These are phyloP conservation scores for Noctilio leporinus DNA, from an alignment of 2,113 vertebrate genomes.

Conservation along the genomic window DNA sequence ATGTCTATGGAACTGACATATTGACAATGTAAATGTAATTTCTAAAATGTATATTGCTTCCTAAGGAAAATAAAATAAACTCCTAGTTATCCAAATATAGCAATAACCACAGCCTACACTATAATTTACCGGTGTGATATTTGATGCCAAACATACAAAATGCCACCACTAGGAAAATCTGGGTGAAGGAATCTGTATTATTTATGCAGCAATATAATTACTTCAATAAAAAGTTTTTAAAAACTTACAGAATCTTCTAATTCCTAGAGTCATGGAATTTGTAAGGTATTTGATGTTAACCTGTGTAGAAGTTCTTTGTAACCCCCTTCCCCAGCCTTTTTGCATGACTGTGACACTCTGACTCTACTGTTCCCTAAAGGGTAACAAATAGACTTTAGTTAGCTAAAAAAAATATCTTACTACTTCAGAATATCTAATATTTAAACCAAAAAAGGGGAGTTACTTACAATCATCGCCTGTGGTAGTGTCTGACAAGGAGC, in stretches of 20 bases:
- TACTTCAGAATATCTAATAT: background rate
- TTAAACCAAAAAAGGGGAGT: background rate
- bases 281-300: background rate
- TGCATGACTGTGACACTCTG: background rate
- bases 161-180: background rate
- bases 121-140: background rate
- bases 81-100: background rate
- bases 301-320: background rate
- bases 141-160: background rate
- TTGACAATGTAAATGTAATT: background rate
- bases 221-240: background rate
- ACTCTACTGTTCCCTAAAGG: background rate
- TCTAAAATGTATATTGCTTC: background rate
- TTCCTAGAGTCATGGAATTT: background rate
- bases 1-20: background rate
- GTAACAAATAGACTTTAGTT: background rate
- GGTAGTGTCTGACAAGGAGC: slow-evolving; percentile 92
- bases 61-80: background rate
- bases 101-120: background rate
- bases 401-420: background rate
- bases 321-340: background rate
- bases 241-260: background rate
- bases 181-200: background rate
- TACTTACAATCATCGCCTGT: slow-evolving; percentile 90
- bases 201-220: background rate